Conservation (phyloP, 1,140 invertebrate species). For the Caenorhabditis remanei region DNA sequence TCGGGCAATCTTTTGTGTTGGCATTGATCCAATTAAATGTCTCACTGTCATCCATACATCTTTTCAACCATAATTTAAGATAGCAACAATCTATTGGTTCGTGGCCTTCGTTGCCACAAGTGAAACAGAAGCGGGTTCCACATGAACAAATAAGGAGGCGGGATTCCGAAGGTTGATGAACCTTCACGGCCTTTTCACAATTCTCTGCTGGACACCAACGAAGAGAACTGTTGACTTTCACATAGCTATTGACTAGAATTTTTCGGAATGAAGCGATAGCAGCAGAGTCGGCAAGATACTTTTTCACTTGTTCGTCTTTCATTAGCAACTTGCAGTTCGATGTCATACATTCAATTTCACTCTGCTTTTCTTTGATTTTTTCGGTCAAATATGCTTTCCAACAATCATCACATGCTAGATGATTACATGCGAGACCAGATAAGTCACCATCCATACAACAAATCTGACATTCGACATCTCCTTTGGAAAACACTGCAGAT, state of each 20-base stretch:
- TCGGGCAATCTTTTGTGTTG: conserved; percentile 86
- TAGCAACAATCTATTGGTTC: conserved; percentile 95
- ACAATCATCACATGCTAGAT: conserved; percentile 30
- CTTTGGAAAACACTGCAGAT: background rate
- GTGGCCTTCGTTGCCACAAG: conserved; percentile 98
- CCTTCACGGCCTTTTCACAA: conserved; percentile 95
- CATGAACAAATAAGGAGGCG: conserved; percentile 94
- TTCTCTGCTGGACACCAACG: conserved; percentile 97
- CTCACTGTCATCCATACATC: conserved; percentile 98
- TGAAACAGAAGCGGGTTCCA: conserved; percentile 83
- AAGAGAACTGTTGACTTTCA: conserved; percentile 93
- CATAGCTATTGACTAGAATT: conserved; percentile 98
- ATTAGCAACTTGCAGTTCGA: conserved; percentile 32
- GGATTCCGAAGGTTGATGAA: conserved; percentile 88
- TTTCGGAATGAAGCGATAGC: conserved; percentile 88
- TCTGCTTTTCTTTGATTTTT: background rate
- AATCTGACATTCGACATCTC: conserved; percentile 17
- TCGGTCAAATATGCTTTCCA: conserved; percentile 37
- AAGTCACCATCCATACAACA: conserved; percentile 26
- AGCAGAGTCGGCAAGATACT: conserved; percentile 39
- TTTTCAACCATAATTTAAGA: conserved; percentile 96
- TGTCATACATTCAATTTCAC: conserved; percentile 36
- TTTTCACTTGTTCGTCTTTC: conserved; percentile 78
- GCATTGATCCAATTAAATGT: conserved; percentile 99
- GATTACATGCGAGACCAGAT: conserved; percentile 23